Base-by-base conservation (phyloP, 2,888 invertebrate species). In the Ectropis crepuscularia region DNA sequence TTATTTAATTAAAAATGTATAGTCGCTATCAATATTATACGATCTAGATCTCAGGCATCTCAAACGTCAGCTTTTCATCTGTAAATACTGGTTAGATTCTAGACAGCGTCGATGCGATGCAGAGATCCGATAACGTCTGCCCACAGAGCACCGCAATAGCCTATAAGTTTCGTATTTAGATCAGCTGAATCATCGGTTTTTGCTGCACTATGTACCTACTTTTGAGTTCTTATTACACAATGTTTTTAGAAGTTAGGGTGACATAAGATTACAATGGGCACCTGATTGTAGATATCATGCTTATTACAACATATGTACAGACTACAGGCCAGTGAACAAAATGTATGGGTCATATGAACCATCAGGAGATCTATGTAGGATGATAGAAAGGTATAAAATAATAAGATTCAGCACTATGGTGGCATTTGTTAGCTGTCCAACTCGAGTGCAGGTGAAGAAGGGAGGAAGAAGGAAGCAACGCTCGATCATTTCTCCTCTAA, bases 1-100 rank as follows among this genome's bases (percentile, higher is more conserved):
- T 28, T 28, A 28, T 28, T 48, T 57, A 39, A 51, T 46, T 41
- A 41, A 39, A 12, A 50, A 59, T 63, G 16, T 42, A 59, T 59
- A 36, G 50, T 49, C 11, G 28, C 47, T 57, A 53, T 55, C 54
- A 50, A 36, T 53, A 53, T 28, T 28, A 51, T 55, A 48, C 41
- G 37, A 49, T 43, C 45, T n/a, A 11, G 61, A 50, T 41, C 57
- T 54, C 54, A 55, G 42, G 55, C 49, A 54, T 67, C 57, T 62
- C 47, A 50, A 55, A 67, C 61, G 42, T 64, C 48, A 53, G 58
- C 42, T 28, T 43, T 61, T 57, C 51, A 70, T 67, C 61, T 62
- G 67, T 62, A 67, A 67, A 72, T 70, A 65, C 67, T 57, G 63
- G 71, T 65, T 68, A 69, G 62, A 63, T 69, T 59, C 69, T 60